Evolutionary conservation across 2,888 invertebrate species (phyloP).

Genomic region (Euclidia mi): DNA sequence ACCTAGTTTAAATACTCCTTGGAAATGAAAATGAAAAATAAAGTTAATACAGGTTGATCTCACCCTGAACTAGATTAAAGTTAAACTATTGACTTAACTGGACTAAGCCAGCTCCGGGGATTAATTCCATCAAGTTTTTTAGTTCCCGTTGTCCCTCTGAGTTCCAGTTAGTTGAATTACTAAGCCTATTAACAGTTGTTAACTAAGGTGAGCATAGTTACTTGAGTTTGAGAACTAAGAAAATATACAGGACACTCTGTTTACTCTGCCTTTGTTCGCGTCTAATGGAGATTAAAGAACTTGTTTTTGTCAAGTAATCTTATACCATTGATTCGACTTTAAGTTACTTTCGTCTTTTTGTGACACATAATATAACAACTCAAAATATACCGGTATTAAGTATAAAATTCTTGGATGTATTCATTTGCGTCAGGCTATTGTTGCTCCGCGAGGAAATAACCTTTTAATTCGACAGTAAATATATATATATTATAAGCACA

Average conservation of each 20-base stretch:
- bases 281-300: neutral
- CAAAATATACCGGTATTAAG: too few relatives aligned
- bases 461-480: too few relatives aligned
- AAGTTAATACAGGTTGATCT: conserved; percentile 71
- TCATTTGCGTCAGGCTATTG: too few relatives aligned
- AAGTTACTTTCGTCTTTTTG: too few relatives aligned
- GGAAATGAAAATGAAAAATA: conserved; percentile 68
- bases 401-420: too few relatives aligned
- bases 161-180: conserved; percentile 59
- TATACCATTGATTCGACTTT: too few relatives aligned
- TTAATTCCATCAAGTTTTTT: conserved; percentile 51
- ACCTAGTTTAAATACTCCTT: conserved; percentile 50
- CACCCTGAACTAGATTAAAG: conserved; percentile 74
- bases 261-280: neutral
- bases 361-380: too few relatives aligned
- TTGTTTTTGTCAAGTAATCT: neutral
- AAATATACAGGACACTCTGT: conserved; percentile 16
- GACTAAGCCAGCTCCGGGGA: conserved; percentile 63
- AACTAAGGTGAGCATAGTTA: conserved; percentile 48
- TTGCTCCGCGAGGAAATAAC: too few relatives aligned
- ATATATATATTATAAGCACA: too few relatives aligned
- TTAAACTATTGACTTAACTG: conserved; percentile 72
- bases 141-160: conserved; percentile 47
- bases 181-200: conserved; percentile 73
- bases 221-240: conserved; percentile 31